Percentiles rank a stretch among this genome's conserved stretches.
phyloP scores from a whole-genome alignment of 1,140 invertebrate species.

The Scaptomyza montana region DNA sequence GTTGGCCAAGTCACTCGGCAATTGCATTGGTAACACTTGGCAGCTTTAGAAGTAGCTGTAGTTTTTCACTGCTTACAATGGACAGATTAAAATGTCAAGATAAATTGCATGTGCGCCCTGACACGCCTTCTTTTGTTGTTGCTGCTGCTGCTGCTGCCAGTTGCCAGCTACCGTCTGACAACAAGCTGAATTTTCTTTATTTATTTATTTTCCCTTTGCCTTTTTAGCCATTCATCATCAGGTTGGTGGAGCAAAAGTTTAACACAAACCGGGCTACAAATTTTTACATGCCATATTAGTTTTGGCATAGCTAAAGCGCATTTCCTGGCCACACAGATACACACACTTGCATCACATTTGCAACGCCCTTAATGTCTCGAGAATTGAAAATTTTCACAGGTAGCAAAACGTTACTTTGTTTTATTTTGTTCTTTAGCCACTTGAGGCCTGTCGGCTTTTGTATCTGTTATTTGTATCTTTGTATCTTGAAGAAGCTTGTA shows the following conservation, averaged over 20 bases:
- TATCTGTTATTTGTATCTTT: slow-evolving; percentile 30
- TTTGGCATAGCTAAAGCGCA: slow-evolving; percentile 57
- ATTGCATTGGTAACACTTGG: slow-evolving; percentile 21
- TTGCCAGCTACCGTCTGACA: slow-evolving; percentile 53
- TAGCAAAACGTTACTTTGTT: slow-evolving; percentile 48
- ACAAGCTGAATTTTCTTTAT: slow-evolving; percentile 30
- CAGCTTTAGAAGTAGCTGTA: too few species aligned
- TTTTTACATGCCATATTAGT: slow-evolving; percentile 49
- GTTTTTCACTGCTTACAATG: slow-evolving; percentile 35
- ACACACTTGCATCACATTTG: neutral
- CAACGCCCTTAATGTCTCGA: slow-evolving; percentile 2
- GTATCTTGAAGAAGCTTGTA: slow-evolving; percentile 21
- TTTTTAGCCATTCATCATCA: slow-evolving; percentile 53
- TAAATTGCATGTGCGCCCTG: slow-evolving; percentile 53
- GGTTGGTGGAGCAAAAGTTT: slow-evolving; percentile 36
- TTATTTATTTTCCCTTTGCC: slow-evolving; percentile 10
- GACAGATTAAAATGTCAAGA: slow-evolving; percentile 70
- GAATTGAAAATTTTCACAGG: slow-evolving; percentile 36
- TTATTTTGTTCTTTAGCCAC: slow-evolving; percentile 36
- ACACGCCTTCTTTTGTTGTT: slow-evolving; percentile 34
- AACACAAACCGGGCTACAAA: slow-evolving; percentile 16
- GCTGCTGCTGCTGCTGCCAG: neutral
- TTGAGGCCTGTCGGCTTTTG: slow-evolving; percentile 39
- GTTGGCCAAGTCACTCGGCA: slow-evolving; percentile 23
- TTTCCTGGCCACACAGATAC: slow-evolving; percentile 52